Base-by-base conservation (phyloP, 2,797 vertebrate species). In the Neomorphus geoffroyi region DNA sequence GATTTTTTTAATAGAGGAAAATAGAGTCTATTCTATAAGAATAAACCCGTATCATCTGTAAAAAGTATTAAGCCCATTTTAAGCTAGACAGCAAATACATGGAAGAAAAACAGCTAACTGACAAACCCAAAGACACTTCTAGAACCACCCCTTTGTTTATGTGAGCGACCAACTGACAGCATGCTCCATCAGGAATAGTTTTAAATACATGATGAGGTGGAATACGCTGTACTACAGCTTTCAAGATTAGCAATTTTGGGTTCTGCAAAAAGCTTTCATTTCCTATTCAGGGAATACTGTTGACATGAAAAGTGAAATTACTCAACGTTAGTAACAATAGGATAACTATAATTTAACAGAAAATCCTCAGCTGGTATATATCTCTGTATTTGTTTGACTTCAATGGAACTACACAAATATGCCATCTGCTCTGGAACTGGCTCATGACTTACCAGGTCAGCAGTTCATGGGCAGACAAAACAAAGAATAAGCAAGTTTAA, bases 241-340 rank as follows among this genome's bases (percentile, higher is more conserved):
- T 91, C 81, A 50, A 87, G 46, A 80, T 35, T 14, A 91, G 82
- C 72, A 90, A 46, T 91, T 94, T 43, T 17, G 67, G 81, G 79
- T 80, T 90, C 80, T 70, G 86, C 77, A 61, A 28, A 67, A 87
- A 94, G 95, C 84, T 74, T 93, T 79, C 94, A 96, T 97, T 96
- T 94, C 95, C 96, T 97, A 94, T 96, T 97, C 97, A 96, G 96
- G 96, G 95, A 97, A 91, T 84, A 71, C 71, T 21, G 62, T 92
- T 91, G 95, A 97, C 95, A 96, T 37, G 94, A 93, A 22, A 97
- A 97, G 96, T 83, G 93, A 92, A 95, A 95, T 92, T 90, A 88
- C 90, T 95, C 94, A 24, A 67, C 0, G 15, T 39, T 72, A 61
- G 60, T 64, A 96, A 80, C 85, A 79, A 81, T 91, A 82, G 37